Evolutionary conservation across 1,140 invertebrate species (phyloP), one percentile per base, ranked within the genome.

Genomic region (Bradysia coprophila): DNA sequence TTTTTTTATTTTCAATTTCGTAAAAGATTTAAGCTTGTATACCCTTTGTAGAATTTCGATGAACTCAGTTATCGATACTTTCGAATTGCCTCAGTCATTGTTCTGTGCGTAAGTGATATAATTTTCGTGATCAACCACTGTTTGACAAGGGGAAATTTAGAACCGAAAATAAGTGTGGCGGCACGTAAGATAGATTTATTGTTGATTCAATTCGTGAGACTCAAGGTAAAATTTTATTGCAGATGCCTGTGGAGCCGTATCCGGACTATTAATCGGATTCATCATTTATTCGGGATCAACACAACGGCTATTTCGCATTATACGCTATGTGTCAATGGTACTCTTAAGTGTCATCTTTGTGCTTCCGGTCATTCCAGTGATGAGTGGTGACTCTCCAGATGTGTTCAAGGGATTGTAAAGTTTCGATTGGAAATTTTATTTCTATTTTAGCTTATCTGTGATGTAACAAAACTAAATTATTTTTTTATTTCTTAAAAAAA

Each of bases 261-360:
- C 76, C 3, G 89, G 88, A 1, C 59, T 90, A 0, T 64, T 85
- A 2, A 53, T 88, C n/a, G 87, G 84, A 1, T 71, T 91, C 23
- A 62, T 87, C 3, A 63, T 85, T 2, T 80, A 86, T 48, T 61
- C 57, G 56, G 20, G 8, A 31, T 21, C 11, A 16, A n/a, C 15
- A 23, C 15, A 32, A 13, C 8, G 19, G 41, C 6, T 28, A 8
- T 28, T 28, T 28, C 24, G 24, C 6, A 13, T 28, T 28, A 28
- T 28, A 8, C 24, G 24, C 13, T 28, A 28, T 28, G 6, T 28
- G 6, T 28, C 24, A 28, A 28, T 28, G 24, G 6, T 28, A 8
- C n/a, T n/a, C n/a, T n/a, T n/a, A n/a, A n/a, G n/a, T n/a, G n/a
- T n/a, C n/a, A n/a, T n/a, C n/a, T n/a, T n/a, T n/a, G n/a, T n/a